A percentile compares a stretch with the other conserved stretches of the same genome.
phyloP scores from a whole-genome alignment of 2,797 vertebrate species.

The Chelonia mydas region DNA sequence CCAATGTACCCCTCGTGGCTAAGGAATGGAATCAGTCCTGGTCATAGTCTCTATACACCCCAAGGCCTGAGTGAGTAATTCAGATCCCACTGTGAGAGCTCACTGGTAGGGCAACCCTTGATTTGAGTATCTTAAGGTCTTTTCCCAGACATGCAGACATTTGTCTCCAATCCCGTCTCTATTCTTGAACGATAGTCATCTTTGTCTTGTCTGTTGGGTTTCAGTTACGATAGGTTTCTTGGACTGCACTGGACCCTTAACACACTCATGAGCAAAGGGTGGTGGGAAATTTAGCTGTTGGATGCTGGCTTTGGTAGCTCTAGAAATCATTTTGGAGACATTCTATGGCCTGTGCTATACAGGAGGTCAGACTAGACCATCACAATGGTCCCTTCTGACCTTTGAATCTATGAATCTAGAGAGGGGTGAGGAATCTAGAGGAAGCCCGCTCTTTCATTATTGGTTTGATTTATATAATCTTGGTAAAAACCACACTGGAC shows the following conservation, averaged over 20 bases:
- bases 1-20: too few species aligned
- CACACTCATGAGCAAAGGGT: background rate
- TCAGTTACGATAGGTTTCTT: background rate
- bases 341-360: too few species aligned
- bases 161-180: background rate
- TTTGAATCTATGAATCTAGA: too few species aligned
- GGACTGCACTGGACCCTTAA: background rate
- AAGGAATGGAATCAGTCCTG: background rate
- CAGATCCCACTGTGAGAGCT: background rate
- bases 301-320: background rate
- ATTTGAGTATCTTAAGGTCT: background rate
- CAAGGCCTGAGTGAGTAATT: background rate
- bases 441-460: background rate
- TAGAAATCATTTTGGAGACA: too few species aligned
- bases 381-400: too few species aligned
- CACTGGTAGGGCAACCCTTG: background rate
- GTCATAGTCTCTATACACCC: background rate
- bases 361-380: too few species aligned
- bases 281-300: background rate
- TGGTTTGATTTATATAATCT: conserved; percentile 22
- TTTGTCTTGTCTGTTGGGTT: background rate
- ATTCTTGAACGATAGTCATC: background rate
- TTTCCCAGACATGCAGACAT: background rate
- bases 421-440: conserved; percentile 13
- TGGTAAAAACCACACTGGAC: conserved; percentile 38